Evolutionary conservation across 2,888 invertebrate genomes (phyloP).

Genomic region (Thereva unica): DNA sequence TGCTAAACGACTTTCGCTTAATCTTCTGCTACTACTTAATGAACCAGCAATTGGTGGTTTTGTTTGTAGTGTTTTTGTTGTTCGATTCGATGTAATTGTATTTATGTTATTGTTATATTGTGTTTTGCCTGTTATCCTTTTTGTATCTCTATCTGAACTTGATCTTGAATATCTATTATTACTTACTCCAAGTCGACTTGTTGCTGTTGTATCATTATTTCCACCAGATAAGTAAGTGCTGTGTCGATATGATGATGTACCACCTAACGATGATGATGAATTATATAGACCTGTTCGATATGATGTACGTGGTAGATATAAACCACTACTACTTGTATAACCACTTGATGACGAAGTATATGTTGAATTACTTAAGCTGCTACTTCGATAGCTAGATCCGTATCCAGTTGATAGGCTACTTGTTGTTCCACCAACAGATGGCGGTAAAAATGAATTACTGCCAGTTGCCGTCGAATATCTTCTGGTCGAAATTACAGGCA

Average conservation of each 20-base stretch:
- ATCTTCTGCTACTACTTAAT: conserved; percentile 32
- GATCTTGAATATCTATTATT: conserved; percentile 43
- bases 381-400: conserved; percentile 48
- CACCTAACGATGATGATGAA: conserved; percentile 45
- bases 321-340: conserved; percentile 50
- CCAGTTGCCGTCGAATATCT: conserved; percentile 55
- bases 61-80: conserved; percentile 38
- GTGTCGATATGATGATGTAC: conserved; percentile 34
- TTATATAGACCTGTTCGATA: conserved; percentile 53
- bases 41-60: conserved; percentile 41
- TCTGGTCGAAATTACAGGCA: conserved; percentile 59
- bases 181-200: conserved; percentile 59
- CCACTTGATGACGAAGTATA: conserved; percentile 49
- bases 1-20: conserved; percentile 32
- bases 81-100: conserved; percentile 38
- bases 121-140: conserved; percentile 38
- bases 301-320: conserved; percentile 44
- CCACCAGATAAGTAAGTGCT: conserved; percentile 41
- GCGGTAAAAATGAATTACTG: conserved; percentile 56
- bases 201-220: conserved; percentile 55
- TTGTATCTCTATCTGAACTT: conserved; percentile 41
- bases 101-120: conserved; percentile 39
- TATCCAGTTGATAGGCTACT: conserved; percentile 46
- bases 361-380: conserved; percentile 43
- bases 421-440: conserved; percentile 50